Conservation (phyloP, 2,888 invertebrate species). For the Oscheius sp. region DNA sequence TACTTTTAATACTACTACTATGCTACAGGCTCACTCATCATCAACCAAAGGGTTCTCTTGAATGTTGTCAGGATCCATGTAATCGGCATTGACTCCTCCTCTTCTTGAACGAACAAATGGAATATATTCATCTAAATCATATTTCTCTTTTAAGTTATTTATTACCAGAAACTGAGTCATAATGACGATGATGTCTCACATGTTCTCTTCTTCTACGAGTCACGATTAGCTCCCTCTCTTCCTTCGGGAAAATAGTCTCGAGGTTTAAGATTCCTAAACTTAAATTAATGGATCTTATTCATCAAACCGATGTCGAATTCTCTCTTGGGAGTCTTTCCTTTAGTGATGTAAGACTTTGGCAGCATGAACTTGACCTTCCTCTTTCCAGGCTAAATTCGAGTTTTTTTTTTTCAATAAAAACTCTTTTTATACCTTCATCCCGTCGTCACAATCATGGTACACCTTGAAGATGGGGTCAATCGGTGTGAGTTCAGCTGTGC, state of each 20-base stretch:
- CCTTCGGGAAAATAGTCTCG: conserved; percentile 45
- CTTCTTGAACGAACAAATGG: neutral
- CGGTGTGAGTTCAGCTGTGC: conserved; percentile 55
- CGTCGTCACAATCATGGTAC: conserved; percentile 60
- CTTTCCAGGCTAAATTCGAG: conserved; percentile 43
- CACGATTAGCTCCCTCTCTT: conserved; percentile 44
- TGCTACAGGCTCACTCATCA: conserved; percentile 5
- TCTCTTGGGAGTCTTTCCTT: conserved; percentile 53
- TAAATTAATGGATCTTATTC: neutral
- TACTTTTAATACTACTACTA: too few species aligned
- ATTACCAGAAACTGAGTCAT: neutral
- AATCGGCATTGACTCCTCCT: conserved; percentile 44
- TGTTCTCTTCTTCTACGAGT: conserved; percentile 39
- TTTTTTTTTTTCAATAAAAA: neutral
- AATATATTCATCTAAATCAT: neutral
- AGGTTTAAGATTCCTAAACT: conserved; percentile 44
- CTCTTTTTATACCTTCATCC: conserved; percentile 38
- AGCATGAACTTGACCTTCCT: conserved; percentile 54
- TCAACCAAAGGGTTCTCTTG: neutral
- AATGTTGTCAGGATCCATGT: conserved; percentile 40
- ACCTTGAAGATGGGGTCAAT: conserved; percentile 61
- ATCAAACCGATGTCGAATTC: conserved; percentile 50
- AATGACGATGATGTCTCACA: neutral
- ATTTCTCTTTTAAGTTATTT: too few species aligned
- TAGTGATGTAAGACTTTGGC: conserved; percentile 56